These are phyloP conservation scores for Telmatochromis brichardi DNA, from an alignment of 2,113 vertebrate genomes.

Conservation along the genomic window DNA sequence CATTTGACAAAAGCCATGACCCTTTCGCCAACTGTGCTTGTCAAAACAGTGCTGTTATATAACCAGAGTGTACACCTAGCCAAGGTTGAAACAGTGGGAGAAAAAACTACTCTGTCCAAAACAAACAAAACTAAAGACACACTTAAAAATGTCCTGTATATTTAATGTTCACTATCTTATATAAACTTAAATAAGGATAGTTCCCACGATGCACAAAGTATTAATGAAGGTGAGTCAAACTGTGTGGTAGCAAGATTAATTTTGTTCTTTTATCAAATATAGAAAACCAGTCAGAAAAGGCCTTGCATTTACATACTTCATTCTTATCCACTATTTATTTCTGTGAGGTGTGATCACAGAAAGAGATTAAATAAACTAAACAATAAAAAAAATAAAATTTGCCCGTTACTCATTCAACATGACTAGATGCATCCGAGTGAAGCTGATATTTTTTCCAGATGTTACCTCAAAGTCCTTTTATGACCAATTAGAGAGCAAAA, in stretches of 20 bases:
- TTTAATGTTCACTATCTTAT: background rate
- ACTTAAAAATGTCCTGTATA: background rate
- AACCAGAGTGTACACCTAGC: background rate
- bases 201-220: background rate
- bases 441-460: background rate
- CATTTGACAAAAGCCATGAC: background rate
- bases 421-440: background rate
- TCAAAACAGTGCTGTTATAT: background rate
- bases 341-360: background rate
- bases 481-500: background rate
- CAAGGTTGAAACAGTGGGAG: background rate
- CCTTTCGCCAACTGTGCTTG: background rate
- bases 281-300: background rate
- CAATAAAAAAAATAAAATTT: background rate
- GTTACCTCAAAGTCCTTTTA: background rate
- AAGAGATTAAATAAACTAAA: accelerated
- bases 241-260: background rate
- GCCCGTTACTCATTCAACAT: background rate
- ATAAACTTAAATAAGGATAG: background rate
- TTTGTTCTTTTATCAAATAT: background rate
- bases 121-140: background rate
- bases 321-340: background rate
- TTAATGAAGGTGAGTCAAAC: background rate
- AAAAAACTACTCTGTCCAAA: background rate
- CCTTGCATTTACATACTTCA: background rate